Evolutionary conservation across 2,888 invertebrate species (phyloP), one percentile per base, ranked within the genome.

Genomic region (Aporophyla lueneburgensis): DNA sequence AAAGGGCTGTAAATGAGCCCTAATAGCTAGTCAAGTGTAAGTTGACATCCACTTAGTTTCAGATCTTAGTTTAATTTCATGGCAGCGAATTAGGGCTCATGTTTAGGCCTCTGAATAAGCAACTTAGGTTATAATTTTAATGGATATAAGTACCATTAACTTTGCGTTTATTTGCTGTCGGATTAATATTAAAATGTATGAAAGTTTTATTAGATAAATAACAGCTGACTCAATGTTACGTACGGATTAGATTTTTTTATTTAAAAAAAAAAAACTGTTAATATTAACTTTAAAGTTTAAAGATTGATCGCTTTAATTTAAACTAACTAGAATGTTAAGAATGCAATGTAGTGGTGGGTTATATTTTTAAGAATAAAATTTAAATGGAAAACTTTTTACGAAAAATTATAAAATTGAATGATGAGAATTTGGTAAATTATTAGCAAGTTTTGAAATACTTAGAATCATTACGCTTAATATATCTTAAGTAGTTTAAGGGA

Each of bases 231-330:
- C 83, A 80, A 74, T 54, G 33, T 65, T 63, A 78, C 69, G 78
- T 83, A 85, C 63, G 74, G 71, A 79, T 77, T 87, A 87, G 83
- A 77, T 77, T 84, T 87, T 87, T 86, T 86, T 86, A 84, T 88
- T 72, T 84, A 81, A 89, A 85, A 89, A 90, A 88, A 91, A 90
- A 88, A 91, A 89, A 86, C 85, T 89, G 85, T 87, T 88, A 86
- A 90, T 84, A 90, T 87, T 91, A 91, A 88, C 80, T 88, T 90
- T 89, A 88, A 89, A 88, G 89, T 91, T 91, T 90, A 88, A 87
- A 89, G 91, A 92, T 89, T 88, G 90, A 90, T 93, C 91, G 95
- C 95, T 95, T 95, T 94, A 93, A 93, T 93, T 93, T 93, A 92
- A 92, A 92, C 82, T 93, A 86, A 90, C 88, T 90, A 91, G 88